phyloP scores from a whole-genome alignment of 2,797 vertebrate species.

The Spinus pinus region DNA sequence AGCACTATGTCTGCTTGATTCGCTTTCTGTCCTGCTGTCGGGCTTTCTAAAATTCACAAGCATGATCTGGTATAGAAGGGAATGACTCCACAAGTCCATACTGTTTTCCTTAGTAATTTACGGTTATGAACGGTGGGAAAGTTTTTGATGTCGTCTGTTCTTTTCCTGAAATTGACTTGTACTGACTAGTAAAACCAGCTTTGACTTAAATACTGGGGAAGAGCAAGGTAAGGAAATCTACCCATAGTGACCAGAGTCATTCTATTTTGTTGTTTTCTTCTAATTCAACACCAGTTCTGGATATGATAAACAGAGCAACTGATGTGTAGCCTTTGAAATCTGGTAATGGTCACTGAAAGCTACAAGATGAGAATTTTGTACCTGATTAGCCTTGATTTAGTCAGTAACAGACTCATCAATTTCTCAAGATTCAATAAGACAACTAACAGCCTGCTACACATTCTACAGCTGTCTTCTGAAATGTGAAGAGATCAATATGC shows the following conservation, averaged over 20 bases:
- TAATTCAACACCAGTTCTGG: not conserved
- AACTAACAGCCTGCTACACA: not conserved
- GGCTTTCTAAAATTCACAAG: not conserved
- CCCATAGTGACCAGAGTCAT: not conserved
- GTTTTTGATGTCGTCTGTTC: not conserved
- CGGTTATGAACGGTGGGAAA: not conserved
- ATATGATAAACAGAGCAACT: not conserved
- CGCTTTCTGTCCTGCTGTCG: not conserved
- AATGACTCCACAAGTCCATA: not conserved
- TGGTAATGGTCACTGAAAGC: conserved; percentile 32
- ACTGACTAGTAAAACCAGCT: not conserved
- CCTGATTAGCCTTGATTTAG: conserved; percentile 53
- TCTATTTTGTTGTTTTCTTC: not conserved
- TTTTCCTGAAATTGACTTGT: not conserved
- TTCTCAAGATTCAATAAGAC: conserved; percentile 46
- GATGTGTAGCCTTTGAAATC: not conserved
- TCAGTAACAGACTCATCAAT: conserved; percentile 25
- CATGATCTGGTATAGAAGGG: not conserved
- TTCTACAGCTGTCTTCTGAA: conserved; percentile 24
- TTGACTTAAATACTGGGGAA: not conserved
- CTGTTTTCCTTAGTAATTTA: not conserved
- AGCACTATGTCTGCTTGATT: not conserved
- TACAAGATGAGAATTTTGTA: conserved; percentile 27
- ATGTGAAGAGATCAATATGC: not conserved
- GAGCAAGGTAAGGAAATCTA: not conserved